Percentiles rank a stretch among this genome's conserved stretches.
Conservation (phyloP, 2,888 invertebrate genomes). For the Notodonta dromedarius region DNA sequence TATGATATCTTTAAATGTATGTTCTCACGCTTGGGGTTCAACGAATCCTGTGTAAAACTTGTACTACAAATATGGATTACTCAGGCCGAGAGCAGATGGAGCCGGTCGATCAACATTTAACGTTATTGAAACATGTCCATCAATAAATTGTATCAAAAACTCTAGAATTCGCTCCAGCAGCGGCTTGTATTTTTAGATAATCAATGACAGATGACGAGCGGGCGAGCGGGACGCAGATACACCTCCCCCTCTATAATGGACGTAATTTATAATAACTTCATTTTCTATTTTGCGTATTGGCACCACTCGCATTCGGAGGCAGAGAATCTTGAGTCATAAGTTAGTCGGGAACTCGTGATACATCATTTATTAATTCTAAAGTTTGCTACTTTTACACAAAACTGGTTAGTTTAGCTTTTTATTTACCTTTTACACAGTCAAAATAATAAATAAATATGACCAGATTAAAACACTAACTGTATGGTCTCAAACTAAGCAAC, state of each 20-base stretch:
- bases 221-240: slow-evolving; percentile 23
- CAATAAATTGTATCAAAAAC: slow-evolving; percentile 35
- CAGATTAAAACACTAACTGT: no score
- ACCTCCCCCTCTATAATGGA: slow-evolving; percentile 22
- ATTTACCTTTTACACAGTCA: no score
- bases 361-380: not conserved
- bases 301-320: not conserved
- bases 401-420: no score
- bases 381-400: no score
- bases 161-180: slow-evolving; percentile 48
- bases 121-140: slow-evolving; percentile 11
- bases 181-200: slow-evolving; percentile 48
- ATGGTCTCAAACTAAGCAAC: no score
- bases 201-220: slow-evolving; percentile 53
- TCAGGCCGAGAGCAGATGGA: not conserved
- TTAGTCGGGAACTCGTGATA: not conserved
- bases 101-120: not conserved
- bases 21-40: no score
- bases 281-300: slow-evolving; percentile 36
- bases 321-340: slow-evolving; percentile 1
- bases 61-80: not conserved
- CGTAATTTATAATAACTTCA: slow-evolving; percentile 38
- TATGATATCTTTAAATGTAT: no score
- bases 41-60: not conserved
- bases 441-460: no score